phyloP scores from a whole-genome alignment of 2,888 invertebrate genomes.

The Archaeoteleia sp. region DNA sequence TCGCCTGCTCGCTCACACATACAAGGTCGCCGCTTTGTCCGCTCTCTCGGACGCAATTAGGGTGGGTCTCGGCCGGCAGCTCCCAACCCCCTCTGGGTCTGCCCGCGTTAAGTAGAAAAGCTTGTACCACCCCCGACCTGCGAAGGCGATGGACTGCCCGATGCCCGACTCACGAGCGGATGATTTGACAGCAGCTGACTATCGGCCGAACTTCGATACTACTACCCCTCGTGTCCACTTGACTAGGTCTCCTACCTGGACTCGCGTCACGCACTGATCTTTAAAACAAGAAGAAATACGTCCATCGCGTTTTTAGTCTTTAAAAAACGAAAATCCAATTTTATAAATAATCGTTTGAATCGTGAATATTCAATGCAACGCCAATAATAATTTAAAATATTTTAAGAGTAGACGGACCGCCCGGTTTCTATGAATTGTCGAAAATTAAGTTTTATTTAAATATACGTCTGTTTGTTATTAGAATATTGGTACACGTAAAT shows the following conservation, averaged over 20 bases:
- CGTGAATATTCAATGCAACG: no score
- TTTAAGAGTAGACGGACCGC: no score
- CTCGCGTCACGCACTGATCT: slow-evolving; percentile 50
- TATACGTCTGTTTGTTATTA: no score
- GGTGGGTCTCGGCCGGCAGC: slow-evolving; percentile 67
- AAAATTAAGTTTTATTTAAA: no score
- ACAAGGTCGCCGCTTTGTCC: slow-evolving; percentile 74
- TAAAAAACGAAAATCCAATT: no score
- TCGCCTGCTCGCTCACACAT: slow-evolving; percentile 63
- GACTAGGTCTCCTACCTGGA: slow-evolving; percentile 59
- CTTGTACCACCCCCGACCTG: slow-evolving; percentile 71
- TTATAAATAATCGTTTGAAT: no score
- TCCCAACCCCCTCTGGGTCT: slow-evolving; percentile 68
- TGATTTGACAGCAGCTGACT: slow-evolving; percentile 70
- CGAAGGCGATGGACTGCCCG: slow-evolving; percentile 61
- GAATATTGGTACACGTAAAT: no score
- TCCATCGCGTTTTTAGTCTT: no score
- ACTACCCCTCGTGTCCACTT: slow-evolving; percentile 54
- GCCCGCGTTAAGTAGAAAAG: slow-evolving; percentile 74
- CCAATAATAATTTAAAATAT: no score
- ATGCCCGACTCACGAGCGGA: slow-evolving; percentile 45
- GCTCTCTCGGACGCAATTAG: slow-evolving; percentile 75
- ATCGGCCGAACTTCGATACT: slow-evolving; percentile 54
- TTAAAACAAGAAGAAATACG: no score
- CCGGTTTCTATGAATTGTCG: no score